Evolutionary conservation across 2,113 vertebrate species (phyloP).

Genomic region (Podiceps cristatus): DNA sequence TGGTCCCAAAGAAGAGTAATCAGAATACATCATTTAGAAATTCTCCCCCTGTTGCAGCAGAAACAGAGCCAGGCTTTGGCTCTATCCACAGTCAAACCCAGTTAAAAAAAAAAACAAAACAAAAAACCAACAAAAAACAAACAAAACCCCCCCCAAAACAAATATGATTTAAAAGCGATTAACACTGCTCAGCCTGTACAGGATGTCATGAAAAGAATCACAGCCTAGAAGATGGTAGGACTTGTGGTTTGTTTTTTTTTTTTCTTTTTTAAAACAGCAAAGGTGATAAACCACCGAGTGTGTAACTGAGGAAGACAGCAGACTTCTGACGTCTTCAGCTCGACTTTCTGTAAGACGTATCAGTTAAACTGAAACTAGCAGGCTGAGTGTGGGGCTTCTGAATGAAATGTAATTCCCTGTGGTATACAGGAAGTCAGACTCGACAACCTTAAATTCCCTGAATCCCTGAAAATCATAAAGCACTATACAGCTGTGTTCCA

Average conservation of each 20-base stretch:
- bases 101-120: background rate
- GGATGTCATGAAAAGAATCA: background rate
- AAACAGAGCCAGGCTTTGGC: slow-evolving; percentile 58
- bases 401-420: slow-evolving; percentile 36
- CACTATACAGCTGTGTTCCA: background rate
- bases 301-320: background rate
- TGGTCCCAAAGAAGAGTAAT: slow-evolving; percentile 66
- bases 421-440: slow-evolving; percentile 18
- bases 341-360: background rate
- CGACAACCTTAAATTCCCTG: slow-evolving; percentile 47
- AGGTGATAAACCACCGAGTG: background rate
- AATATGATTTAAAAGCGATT: background rate
- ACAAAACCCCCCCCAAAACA: background rate
- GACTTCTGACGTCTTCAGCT: background rate
- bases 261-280: background rate
- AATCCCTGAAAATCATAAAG: slow-evolving; percentile 53
- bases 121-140: too few relatives aligned
- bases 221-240: background rate
- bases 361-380: background rate
- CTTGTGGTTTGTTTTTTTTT: background rate
- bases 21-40: slow-evolving; percentile 53
- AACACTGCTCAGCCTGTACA: slow-evolving; percentile 43
- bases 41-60: slow-evolving; percentile 45
- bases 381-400: slow-evolving; percentile 16
- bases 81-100: slow-evolving; percentile 63